Evolutionary conservation across 2,888 invertebrate genomes (phyloP).

Genomic region (Periphyllus acericola): DNA sequence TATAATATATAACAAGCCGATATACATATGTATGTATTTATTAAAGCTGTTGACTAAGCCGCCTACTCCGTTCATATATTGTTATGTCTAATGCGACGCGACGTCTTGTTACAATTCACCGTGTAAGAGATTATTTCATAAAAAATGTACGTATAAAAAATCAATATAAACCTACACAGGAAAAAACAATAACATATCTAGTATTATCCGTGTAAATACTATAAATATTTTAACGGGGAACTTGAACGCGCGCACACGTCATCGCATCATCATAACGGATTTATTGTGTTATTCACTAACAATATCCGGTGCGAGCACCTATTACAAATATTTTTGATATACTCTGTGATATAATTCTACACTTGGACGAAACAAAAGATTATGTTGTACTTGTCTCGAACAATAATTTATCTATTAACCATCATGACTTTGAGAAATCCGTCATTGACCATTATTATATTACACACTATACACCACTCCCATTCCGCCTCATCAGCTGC

Average conservation of each 20-base stretch:
- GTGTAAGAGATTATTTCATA: too few species aligned
- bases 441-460: constrained; percentile 32
- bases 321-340: constrained; percentile 1
- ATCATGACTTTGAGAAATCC: constrained; percentile 42
- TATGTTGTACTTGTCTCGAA: constrained; percentile 1
- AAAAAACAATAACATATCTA: too few species aligned
- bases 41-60: too few species aligned
- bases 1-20: too few species aligned
- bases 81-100: too few species aligned
- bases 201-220: too few species aligned
- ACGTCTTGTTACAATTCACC: too few species aligned
- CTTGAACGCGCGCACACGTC: constrained; percentile 10
- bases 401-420: constrained; percentile 30
- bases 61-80: too few species aligned
- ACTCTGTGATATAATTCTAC: not conserved
- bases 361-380: constrained; percentile 3
- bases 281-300: not conserved
- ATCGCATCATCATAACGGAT: not conserved
- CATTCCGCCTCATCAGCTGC: not conserved
- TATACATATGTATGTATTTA: too few species aligned
- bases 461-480: not conserved
- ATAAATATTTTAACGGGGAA: not conserved
- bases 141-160: too few species aligned
- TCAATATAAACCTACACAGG: too few species aligned
- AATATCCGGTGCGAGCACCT: not conserved